Evolutionary conservation across 2,888 invertebrate genomes (phyloP), one percentile per base, ranked within the genome.

Genomic region (Phrixothrix hirtus): DNA sequence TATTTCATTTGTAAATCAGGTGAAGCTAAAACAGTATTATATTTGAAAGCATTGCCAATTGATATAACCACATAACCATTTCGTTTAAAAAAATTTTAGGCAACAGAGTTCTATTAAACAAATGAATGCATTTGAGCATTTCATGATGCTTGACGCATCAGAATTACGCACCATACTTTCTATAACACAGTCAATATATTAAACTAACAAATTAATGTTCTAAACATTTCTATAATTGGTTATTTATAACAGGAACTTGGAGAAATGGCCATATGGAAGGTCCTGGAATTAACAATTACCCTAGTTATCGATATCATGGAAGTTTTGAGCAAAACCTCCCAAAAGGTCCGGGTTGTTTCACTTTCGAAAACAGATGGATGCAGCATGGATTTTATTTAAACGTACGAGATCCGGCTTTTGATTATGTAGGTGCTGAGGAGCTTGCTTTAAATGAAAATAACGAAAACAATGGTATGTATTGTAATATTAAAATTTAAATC

Each of bases 291-390:
- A 75, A 89, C 1, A 81, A 86, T 37, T 85, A 87, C 60, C 82
- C 83, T 0, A 66, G 71, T 25, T 84, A 84, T 45, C 81, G 86
- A 15, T 86, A 81, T 62, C 87, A 90, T 64, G 91, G 91, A 0
- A 79, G 76, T 3, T 92, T 90, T 85, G 77, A 83, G 45, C 80
- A 79, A 53, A 84, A 86, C 25, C 78, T 84, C 69, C 88, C 89
- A 0, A 82, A 82, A 61, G 91, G 90, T 0, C 81, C 83, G 0
- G 89, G 89, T 0, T 86, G 88, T 47, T 91, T 87, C 63, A 83
- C 85, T 1, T 91, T 90, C 62, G 85, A 89, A 57, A 83, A 84
- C n/a, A 83, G 84, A 55, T 85, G 85, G 60, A 86, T 91, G 81
- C 84, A 87, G 59, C 86, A 86, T 61, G 91, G 91, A 0, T 86